These are phyloP conservation scores for Prinia subflava DNA, from an alignment of 2,113 vertebrate genomes.

Conservation along the genomic window DNA sequence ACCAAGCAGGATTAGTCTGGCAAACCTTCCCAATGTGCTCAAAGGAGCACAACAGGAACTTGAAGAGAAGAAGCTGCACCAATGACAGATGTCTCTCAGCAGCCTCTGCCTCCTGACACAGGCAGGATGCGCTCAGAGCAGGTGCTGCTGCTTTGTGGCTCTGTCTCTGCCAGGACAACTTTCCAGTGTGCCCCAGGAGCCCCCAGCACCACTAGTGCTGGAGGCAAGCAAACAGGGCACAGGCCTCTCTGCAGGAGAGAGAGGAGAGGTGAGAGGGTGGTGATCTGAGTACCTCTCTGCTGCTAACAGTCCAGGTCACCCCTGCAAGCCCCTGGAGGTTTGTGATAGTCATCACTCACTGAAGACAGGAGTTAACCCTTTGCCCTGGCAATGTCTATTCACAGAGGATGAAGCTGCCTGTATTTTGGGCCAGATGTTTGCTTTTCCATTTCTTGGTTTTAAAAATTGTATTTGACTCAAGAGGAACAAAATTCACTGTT, in stretches of 20 bases:
- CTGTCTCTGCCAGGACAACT: not conserved
- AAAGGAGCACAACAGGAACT: slow-evolving; percentile 35
- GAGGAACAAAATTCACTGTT: not conserved
- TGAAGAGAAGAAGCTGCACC: slow-evolving; percentile 44
- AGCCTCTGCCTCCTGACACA: not conserved
- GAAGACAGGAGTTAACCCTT: not conserved
- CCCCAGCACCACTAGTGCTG: not conserved
- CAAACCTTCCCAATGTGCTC: not conserved
- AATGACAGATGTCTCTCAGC: slow-evolving; percentile 41
- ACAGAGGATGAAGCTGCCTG: not conserved
- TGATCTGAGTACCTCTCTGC: not conserved
- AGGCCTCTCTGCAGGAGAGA: not conserved
- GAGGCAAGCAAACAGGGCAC: rapidly evolving
- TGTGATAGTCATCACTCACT: not conserved
- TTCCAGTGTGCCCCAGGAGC: rapidly evolving
- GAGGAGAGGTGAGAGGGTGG: not conserved
- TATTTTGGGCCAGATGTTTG: not conserved
- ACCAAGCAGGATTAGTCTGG: slow-evolving; percentile 64
- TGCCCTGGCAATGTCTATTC: not conserved
- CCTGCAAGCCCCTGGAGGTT: rapidly evolving
- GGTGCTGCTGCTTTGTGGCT: not conserved
- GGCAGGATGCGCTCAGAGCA: rapidly evolving
- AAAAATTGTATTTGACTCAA: not conserved
- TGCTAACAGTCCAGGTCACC: not conserved
- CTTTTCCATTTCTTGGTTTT: not conserved